Conservation (phyloP, 35 echinoderm and acorn worm species). For the Lytechinus variegatus region DNA sequence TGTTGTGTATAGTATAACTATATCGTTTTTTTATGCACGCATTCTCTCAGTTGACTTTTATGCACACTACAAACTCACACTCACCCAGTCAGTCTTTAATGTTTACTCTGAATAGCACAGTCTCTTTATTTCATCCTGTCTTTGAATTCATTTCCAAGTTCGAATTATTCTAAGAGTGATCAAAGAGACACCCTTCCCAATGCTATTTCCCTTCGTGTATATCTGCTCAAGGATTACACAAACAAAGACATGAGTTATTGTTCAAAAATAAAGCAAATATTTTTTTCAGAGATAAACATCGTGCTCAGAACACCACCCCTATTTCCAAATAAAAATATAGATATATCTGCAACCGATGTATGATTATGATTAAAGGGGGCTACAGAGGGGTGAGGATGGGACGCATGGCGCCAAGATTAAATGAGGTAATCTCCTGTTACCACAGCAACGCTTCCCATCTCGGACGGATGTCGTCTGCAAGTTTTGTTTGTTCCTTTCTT, state of each 20-base stretch:
- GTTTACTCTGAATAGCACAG: too few relatives aligned
- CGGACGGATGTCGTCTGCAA: slow-evolving; percentile 37
- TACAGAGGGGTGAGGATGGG: not conserved
- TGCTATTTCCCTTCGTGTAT: not conserved
- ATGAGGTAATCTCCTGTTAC: slow-evolving; percentile 33
- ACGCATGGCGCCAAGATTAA: slow-evolving; percentile 6
- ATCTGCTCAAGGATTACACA: not conserved
- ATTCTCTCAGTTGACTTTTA: too few relatives aligned
- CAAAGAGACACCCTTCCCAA: not conserved
- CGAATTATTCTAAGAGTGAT: not conserved
- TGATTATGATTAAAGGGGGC: not conserved
- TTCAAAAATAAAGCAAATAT: too few relatives aligned
- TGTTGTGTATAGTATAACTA: too few relatives aligned
- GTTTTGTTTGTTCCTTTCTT: not conserved
- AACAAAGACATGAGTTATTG: not conserved
- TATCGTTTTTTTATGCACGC: too few relatives aligned
- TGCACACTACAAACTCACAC: too few relatives aligned
- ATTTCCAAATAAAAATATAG: not conserved
- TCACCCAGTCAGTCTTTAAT: too few relatives aligned
- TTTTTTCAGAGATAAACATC: too few relatives aligned
- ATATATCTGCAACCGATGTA: not conserved
- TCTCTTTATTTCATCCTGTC: too few relatives aligned
- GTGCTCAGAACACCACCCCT: too few relatives aligned
- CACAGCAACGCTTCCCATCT: slow-evolving; percentile 26
- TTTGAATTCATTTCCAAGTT: too few relatives aligned